Evolutionary conservation across 2,888 invertebrate species (phyloP).

Genomic region (Drosophila anomelani): DNA sequence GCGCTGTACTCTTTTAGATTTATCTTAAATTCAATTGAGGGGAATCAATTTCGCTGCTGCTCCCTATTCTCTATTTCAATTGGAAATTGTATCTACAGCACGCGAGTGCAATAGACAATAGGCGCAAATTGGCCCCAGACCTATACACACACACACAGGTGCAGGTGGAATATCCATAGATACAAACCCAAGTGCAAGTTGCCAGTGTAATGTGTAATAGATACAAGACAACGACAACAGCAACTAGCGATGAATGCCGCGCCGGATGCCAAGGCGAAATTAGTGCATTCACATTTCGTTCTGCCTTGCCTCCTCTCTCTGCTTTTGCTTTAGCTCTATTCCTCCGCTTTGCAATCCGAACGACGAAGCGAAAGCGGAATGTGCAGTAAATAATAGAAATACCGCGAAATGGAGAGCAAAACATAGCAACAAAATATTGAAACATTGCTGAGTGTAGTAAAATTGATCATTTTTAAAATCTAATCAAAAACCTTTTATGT

Average conservation of each 20-base stretch:
- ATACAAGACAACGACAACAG: slow-evolving; percentile 51
- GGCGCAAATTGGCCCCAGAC: slow-evolving; percentile 42
- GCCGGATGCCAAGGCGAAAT: slow-evolving; percentile 83
- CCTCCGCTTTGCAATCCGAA: slow-evolving; percentile 61
- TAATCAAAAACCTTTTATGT: neutral
- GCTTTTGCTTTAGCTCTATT: slow-evolving; percentile 41
- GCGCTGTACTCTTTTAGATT: slow-evolving; percentile 26
- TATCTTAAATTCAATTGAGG: slow-evolving; percentile 53
- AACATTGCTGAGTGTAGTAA: slow-evolving; percentile 2
- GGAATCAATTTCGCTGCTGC: slow-evolving; percentile 48
- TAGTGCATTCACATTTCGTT: slow-evolving; percentile 83
- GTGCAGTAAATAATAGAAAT: slow-evolving; percentile 44
- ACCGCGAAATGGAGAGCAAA: slow-evolving; percentile 45
- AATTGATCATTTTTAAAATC: neutral
- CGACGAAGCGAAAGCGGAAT: slow-evolving; percentile 43
- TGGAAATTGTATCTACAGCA: slow-evolving; percentile 63
- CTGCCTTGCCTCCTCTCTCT: slow-evolving; percentile 48
- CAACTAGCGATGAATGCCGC: slow-evolving; percentile 64
- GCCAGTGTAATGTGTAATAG: slow-evolving; percentile 55
- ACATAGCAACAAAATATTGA: slow-evolving; percentile 33
- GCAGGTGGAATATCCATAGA: slow-evolving; percentile 22
- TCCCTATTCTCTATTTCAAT: slow-evolving; percentile 56
- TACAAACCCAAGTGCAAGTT: slow-evolving; percentile 47
- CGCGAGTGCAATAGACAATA: slow-evolving; percentile 46
- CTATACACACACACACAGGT: slow-evolving; percentile 6